These are phyloP conservation scores for Lasioglossum marginatum DNA, from an alignment of 2,888 invertebrate species.

Conservation along the genomic window DNA sequence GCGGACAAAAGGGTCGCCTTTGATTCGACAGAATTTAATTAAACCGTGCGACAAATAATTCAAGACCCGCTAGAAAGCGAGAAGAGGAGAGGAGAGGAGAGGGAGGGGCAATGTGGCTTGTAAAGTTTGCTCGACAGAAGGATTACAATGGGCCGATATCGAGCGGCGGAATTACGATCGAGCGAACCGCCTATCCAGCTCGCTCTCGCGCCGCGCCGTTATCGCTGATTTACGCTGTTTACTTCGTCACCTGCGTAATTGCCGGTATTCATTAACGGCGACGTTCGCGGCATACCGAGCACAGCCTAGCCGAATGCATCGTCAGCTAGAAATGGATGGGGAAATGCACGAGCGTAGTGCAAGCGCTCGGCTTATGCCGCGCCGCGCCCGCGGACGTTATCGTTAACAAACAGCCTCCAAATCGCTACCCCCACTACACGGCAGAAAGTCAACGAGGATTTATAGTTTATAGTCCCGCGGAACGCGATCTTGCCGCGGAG, in stretches of 20 bases:
- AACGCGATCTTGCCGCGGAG: slow-evolving; percentile 8
- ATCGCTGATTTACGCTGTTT: slow-evolving; percentile 53
- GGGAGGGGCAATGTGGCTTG: background rate
- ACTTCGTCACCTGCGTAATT: slow-evolving; percentile 41
- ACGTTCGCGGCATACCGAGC: slow-evolving; percentile 45
- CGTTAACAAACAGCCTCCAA: slow-evolving; percentile 18
- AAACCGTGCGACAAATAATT: slow-evolving; percentile 6
- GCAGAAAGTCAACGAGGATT: slow-evolving; percentile 17
- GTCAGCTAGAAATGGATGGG: slow-evolving; percentile 22
- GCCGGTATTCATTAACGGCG: slow-evolving; percentile 43
- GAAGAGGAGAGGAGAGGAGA: background rate
- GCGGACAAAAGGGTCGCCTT: slow-evolving; percentile 1
- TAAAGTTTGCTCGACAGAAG: background rate
- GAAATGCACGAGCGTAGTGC: slow-evolving; percentile 16
- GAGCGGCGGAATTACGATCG: slow-evolving; percentile 33
- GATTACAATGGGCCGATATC: slow-evolving; percentile 24
- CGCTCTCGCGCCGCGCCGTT: background rate
- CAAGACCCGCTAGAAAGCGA: background rate
- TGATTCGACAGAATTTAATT: slow-evolving; percentile 3
- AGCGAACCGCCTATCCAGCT: background rate
- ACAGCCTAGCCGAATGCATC: slow-evolving; percentile 20
- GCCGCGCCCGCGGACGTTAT: background rate
- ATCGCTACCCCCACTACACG: background rate
- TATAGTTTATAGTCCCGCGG: slow-evolving; percentile 13
- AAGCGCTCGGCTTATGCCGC: slow-evolving; percentile 12